A percentile compares a stretch with the other conserved stretches of the same genome.
Evolutionary conservation across 2,797 vertebrate species (phyloP).

Genomic region (Xenopus petersii): DNA sequence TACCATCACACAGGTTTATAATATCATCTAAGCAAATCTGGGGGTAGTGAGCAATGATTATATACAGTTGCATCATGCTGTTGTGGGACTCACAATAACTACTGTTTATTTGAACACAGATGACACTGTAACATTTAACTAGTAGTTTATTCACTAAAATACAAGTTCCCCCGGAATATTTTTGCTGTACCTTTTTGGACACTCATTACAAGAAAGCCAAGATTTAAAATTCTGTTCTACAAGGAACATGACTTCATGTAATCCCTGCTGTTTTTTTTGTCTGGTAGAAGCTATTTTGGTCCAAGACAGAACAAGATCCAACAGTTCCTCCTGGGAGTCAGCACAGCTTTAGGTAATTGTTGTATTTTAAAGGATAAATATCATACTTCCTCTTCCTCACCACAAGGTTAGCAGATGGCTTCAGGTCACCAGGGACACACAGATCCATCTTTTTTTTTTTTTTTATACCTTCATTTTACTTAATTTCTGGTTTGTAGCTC

Average conservation of each 20-base stretch:
- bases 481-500: constrained; percentile 46
- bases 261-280: constrained; percentile 12
- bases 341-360: constrained; percentile 42
- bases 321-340: constrained; percentile 35
- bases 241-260: constrained; percentile 19
- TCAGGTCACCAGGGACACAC: constrained; percentile 45
- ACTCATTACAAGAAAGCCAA: not conserved
- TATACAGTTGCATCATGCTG: constrained; percentile 39
- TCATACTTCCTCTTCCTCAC: constrained; percentile 45
- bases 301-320: constrained; percentile 15
- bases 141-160: no score
- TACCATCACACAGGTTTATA: no score
- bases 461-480: constrained; percentile 48
- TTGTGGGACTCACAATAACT: constrained; percentile 27
- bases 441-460: constrained; percentile 26
- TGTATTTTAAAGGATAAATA: constrained; percentile 48
- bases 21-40: no score
- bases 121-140: not conserved
- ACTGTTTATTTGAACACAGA: not conserved
- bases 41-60: no score
- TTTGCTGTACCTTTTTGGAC: no score
- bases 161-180: no score
- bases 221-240: not conserved
- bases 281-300: constrained; percentile 36
- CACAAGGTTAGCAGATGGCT: constrained; percentile 48